Evolutionary conservation across 2,888 invertebrate species (phyloP).

Genomic region (Platycheirus rosarum): DNA sequence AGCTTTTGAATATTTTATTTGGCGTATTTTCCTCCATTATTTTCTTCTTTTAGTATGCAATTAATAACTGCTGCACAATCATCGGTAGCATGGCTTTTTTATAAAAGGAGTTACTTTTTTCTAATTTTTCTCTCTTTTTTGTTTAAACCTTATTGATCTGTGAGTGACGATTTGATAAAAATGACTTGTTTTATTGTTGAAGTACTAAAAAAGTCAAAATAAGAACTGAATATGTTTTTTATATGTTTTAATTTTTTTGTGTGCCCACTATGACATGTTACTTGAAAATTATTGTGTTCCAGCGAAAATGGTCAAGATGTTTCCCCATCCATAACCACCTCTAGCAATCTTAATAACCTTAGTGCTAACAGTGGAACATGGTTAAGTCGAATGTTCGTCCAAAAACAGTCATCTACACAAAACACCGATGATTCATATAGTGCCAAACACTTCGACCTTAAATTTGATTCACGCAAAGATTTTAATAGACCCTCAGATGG

Average conservation of each 20-base stretch:
- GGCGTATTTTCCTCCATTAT: slow-evolving; percentile 62
- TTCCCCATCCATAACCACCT: slow-evolving; percentile 79
- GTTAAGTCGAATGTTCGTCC: slow-evolving; percentile 82
- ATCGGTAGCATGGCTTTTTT: slow-evolving; percentile 68
- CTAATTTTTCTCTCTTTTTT: slow-evolving; percentile 38
- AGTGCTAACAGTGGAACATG: slow-evolving; percentile 80
- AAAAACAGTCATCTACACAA: slow-evolving; percentile 75
- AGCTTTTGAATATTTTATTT: slow-evolving; percentile 37
- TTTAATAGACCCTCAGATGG: slow-evolving; percentile 82
- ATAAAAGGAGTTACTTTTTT: slow-evolving; percentile 37
- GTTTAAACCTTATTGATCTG: slow-evolving; percentile 45
- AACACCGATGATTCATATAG: slow-evolving; percentile 72
- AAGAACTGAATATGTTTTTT: slow-evolving; percentile 49
- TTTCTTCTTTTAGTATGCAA: slow-evolving; percentile 57
- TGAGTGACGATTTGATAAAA: slow-evolving; percentile 47
- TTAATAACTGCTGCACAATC: slow-evolving; percentile 56
- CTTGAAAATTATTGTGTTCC: slow-evolving; percentile 78
- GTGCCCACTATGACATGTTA: slow-evolving; percentile 62
- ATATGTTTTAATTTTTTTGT: slow-evolving; percentile 61
- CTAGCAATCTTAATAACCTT: slow-evolving; percentile 78
- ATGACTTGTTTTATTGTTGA: slow-evolving; percentile 39
- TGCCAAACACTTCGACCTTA: slow-evolving; percentile 81
- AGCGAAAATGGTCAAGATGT: slow-evolving; percentile 81
- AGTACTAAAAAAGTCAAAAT: slow-evolving; percentile 33
- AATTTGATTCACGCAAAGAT: slow-evolving; percentile 79